Evolutionary conservation across 2,797 vertebrate genomes (phyloP).

Genomic region (Acridotheres tristis): DNA sequence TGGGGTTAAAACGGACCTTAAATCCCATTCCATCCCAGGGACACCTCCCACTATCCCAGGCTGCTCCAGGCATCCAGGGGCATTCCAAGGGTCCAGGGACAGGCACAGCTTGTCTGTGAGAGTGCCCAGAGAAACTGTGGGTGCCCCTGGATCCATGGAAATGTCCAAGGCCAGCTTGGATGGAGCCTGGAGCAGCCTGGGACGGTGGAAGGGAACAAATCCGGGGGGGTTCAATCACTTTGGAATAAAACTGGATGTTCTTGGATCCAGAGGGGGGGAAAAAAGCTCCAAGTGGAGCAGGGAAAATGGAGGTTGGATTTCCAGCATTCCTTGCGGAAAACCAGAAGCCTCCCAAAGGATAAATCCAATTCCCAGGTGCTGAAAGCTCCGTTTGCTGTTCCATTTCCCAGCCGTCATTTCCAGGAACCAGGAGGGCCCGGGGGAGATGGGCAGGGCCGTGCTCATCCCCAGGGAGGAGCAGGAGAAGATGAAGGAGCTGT

Average conservation of each 20-base stretch:
- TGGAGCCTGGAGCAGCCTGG: not conserved
- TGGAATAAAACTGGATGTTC: not conserved
- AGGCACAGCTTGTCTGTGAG: not conserved
- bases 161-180: not conserved
- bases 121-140: not conserved
- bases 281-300: not conserved
- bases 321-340: not conserved
- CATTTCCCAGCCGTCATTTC: constrained; percentile 90
- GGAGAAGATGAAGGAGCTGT: constrained; percentile 99
- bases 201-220: accelerated
- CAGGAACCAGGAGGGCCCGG: constrained; percentile 91
- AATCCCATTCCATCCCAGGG: not conserved
- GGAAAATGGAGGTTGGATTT: not conserved
- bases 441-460: constrained; percentile 97
- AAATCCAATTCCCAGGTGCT: accelerated
- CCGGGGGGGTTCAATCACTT: accelerated
- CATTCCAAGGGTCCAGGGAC: not conserved
- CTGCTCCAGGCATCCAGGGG: too few species aligned
- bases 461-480: constrained; percentile 91
- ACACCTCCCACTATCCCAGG: too few species aligned
- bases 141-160: not conserved
- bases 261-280: not conserved
- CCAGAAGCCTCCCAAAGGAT: accelerated
- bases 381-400: not conserved
- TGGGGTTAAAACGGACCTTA: not conserved